Conservation (phyloP, 2,797 vertebrate species). For the Buphagus erythrorhynchus region DNA sequence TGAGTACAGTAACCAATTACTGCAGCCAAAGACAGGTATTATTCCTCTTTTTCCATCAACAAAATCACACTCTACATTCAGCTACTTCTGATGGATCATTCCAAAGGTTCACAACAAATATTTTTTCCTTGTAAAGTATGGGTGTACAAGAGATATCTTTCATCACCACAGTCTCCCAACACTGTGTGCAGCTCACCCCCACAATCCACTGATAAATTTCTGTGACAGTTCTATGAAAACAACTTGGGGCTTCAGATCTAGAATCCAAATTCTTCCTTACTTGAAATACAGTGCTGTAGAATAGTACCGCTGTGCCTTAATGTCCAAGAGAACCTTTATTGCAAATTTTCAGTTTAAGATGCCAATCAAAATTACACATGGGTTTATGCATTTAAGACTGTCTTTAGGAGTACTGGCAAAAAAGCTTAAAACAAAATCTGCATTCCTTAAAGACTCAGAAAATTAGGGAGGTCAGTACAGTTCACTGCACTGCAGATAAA, state of each 20-base stretch:
- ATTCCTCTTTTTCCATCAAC: neutral
- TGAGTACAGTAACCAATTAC: neutral
- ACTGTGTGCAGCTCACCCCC: neutral
- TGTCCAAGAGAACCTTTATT: neutral
- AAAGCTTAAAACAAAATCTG: neutral
- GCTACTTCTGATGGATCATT: neutral
- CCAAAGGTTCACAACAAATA: neutral
- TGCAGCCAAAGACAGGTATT: neutral
- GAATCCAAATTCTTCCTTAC: neutral
- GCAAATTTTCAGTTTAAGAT: neutral
- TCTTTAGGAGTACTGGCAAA: neutral
- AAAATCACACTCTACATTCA: neutral
- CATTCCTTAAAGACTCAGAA: neutral
- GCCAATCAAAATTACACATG: neutral
- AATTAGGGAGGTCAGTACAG: neutral
- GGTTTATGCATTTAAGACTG: neutral
- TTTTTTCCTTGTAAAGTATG: neutral
- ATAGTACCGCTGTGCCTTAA: neutral
- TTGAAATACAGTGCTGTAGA: neutral
- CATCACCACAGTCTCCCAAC: neutral
- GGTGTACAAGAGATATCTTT: neutral
- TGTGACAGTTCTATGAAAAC: neutral
- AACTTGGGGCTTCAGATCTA: neutral
- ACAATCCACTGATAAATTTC: neutral
- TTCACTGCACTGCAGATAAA: neutral